Evolutionary conservation across 2,113 vertebrate species (phyloP).

Genomic region (Phasianus colchicus): DNA sequence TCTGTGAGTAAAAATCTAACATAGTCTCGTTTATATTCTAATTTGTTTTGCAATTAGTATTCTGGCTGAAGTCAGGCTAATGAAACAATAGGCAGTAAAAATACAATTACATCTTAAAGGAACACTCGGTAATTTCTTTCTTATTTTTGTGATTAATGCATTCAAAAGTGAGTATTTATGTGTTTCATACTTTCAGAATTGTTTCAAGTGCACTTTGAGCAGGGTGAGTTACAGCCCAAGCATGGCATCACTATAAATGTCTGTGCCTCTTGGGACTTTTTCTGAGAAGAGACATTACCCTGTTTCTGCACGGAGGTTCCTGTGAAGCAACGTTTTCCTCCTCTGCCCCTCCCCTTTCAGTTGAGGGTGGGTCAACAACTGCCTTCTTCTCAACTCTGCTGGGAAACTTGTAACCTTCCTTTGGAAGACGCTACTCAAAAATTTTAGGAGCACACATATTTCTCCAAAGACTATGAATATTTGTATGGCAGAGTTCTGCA

Average conservation of each 20-base stretch:
- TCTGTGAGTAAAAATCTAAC: background rate
- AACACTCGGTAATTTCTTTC: background rate
- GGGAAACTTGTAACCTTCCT: background rate
- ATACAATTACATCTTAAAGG: background rate
- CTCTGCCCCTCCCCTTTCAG: conserved; percentile 22
- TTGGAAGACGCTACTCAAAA: background rate
- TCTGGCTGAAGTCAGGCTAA: background rate
- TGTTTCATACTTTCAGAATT: background rate
- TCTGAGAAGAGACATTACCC: background rate
- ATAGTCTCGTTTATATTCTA: background rate
- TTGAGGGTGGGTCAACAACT: conserved; percentile 50
- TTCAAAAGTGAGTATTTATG: background rate
- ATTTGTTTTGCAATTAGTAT: background rate
- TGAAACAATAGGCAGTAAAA: background rate
- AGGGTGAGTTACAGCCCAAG: background rate
- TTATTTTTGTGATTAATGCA: background rate
- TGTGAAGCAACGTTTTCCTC: conserved; percentile 36
- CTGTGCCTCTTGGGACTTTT: conserved; percentile 43
- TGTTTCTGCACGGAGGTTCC: conserved; percentile 14
- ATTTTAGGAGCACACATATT: background rate
- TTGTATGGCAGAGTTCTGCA: background rate
- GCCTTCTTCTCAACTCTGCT: background rate
- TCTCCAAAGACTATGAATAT: background rate
- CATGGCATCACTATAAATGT: background rate
- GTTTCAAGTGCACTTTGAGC: background rate